These are phyloP conservation scores for Anguilla rostrata DNA, from an alignment of 2,113 vertebrate species.

Conservation along the genomic window DNA sequence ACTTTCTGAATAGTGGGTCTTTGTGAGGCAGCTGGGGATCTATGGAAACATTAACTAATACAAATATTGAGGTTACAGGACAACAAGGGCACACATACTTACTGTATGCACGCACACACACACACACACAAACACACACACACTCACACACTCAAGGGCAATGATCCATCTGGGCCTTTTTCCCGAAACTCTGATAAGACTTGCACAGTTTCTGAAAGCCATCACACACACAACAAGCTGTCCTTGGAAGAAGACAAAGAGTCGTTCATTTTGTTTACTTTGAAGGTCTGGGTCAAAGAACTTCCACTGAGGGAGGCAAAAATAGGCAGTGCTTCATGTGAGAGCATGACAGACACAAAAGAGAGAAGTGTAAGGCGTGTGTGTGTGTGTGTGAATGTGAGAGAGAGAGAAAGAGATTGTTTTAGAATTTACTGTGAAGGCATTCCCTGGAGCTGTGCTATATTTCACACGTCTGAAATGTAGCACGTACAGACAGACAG, in stretches of 20 bases:
- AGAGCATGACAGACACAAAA: background rate
- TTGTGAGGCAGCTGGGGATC: background rate
- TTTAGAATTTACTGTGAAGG: background rate
- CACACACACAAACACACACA: slow-evolving; percentile 3
- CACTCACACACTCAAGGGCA: background rate
- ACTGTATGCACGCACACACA: background rate
- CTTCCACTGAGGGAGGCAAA: background rate
- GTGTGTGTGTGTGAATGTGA: background rate
- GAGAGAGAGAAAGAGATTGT: too few relatives aligned
- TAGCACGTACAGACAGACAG: too few relatives aligned
- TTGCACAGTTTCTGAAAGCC: background rate
- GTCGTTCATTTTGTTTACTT: background rate
- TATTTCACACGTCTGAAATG: background rate
- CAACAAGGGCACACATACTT: background rate
- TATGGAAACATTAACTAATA: background rate
- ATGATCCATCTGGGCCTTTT: background rate
- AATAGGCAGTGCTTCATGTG: background rate
- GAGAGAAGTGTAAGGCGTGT: background rate
- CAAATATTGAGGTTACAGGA: background rate
- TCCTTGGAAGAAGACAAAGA: too few relatives aligned
- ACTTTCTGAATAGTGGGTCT: background rate
- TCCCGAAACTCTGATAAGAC: background rate
- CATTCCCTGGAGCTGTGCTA: background rate
- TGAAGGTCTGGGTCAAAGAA: background rate
- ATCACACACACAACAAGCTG: background rate